These are phyloP conservation scores for Albula goreensis DNA, from an alignment of 2,113 vertebrate species.

Conservation along the genomic window DNA sequence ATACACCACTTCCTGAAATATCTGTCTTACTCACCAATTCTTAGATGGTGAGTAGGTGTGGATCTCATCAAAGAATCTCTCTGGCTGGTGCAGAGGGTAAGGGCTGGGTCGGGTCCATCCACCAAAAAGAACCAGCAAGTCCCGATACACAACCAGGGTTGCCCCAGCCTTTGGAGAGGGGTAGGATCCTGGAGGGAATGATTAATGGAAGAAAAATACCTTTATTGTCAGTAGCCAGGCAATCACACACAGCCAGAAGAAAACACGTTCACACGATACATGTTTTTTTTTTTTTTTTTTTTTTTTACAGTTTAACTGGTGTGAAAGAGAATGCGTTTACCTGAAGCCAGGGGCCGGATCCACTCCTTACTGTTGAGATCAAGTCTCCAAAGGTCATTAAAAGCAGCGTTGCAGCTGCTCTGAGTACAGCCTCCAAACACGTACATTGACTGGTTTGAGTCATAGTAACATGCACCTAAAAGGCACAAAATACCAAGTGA, in stretches of 20 bases:
- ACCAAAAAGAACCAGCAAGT: conserved; percentile 92
- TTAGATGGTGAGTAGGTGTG: conserved; percentile 98
- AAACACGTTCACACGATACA: neutral
- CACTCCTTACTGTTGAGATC: conserved; percentile 99
- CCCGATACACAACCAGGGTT: conserved; percentile 92
- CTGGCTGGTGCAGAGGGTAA: conserved; percentile 95
- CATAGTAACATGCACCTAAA: conserved; percentile 94
- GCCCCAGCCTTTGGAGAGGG: conserved; percentile 97
- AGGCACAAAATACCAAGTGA: conserved; percentile 15
- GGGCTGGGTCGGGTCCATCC: conserved; percentile 97
- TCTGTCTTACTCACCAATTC: conserved; percentile 83
- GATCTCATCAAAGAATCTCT: conserved; percentile 98
- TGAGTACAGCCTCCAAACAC: conserved; percentile 98
- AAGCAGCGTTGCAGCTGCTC: conserved; percentile 97
- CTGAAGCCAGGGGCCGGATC: conserved; percentile 97
- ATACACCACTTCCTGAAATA: neutral
- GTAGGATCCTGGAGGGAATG: conserved; percentile 81
- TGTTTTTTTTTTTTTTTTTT: no score
- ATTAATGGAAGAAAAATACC: neutral
- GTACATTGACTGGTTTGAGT: conserved; percentile 97
- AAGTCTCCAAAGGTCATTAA: conserved; percentile 97
- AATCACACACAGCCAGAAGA: neutral
- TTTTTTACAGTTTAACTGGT: neutral
- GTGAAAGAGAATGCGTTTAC: conserved; percentile 57
- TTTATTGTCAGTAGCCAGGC: neutral